phyloP scores from a whole-genome alignment of 2,797 vertebrate genomes.

The Sparus aurata region DNA sequence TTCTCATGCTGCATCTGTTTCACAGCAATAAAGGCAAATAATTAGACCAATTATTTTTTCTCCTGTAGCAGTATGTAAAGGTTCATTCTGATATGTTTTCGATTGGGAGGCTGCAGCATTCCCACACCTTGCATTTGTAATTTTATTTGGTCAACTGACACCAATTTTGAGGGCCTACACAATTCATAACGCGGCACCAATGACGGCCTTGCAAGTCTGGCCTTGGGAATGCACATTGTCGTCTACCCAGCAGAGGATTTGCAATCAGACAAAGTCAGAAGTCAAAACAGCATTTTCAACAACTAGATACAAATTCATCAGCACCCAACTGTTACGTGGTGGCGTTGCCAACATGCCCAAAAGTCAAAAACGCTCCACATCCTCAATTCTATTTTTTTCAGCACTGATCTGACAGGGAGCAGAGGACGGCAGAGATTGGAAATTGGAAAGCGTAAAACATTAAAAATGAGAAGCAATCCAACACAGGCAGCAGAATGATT shows the following conservation, averaged over 20 bases:
- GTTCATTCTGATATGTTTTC: background rate
- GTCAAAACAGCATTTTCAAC: background rate
- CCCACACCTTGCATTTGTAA: no score
- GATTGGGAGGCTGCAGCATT: no score
- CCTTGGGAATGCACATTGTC: background rate
- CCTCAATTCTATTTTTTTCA: background rate
- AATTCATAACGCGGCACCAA: background rate
- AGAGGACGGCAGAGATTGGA: background rate
- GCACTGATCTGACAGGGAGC: background rate
- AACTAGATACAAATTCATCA: no score
- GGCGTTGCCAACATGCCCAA: background rate
- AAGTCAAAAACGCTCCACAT: background rate
- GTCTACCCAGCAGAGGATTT: background rate
- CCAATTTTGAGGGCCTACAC: background rate
- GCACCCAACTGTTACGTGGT: background rate
- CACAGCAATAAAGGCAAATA: background rate
- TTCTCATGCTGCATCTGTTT: background rate
- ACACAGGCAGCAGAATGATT: background rate
- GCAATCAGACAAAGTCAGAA: background rate
- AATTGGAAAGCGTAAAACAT: background rate
- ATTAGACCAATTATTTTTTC: background rate
- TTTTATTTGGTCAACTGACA: background rate
- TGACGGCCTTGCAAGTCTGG: no score
- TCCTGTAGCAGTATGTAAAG: background rate
- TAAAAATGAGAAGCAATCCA: background rate